Percentiles rank a stretch among this genome's conserved stretches.
phyloP scores from a whole-genome alignment of 2,797 vertebrate genomes.

The Phaenicophaeus curvirostris region DNA sequence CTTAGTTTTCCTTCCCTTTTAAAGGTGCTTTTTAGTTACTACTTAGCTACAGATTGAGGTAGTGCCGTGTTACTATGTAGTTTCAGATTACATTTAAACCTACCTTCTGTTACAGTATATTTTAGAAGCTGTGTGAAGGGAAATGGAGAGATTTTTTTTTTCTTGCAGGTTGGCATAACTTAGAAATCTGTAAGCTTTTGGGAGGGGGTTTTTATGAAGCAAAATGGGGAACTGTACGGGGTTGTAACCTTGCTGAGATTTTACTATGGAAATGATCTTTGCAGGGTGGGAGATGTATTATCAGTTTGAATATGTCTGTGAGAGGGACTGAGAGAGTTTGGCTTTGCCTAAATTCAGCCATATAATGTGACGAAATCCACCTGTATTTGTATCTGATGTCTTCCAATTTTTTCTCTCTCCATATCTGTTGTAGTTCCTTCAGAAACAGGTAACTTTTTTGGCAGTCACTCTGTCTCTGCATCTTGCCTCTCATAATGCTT shows the following conservation, averaged over 20 bases:
- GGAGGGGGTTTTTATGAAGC: background rate
- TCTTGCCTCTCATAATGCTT: slow-evolving; percentile 55
- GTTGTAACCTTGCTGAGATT: background rate
- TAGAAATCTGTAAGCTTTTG: background rate
- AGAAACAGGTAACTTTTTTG: slow-evolving; percentile 86
- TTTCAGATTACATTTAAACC: background rate
- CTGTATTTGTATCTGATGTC: slow-evolving; percentile 71
- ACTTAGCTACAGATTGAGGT: background rate
- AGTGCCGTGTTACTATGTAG: background rate
- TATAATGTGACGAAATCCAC: background rate
- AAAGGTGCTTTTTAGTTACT: background rate
- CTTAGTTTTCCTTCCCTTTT: background rate
- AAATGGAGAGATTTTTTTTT: background rate
- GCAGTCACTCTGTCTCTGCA: slow-evolving; percentile 54
- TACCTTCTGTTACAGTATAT: background rate
- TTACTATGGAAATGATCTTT: background rate
- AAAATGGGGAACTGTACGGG: background rate
- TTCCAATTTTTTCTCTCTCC: slow-evolving; percentile 76
- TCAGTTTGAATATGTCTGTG: background rate
- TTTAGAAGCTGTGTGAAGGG: background rate
- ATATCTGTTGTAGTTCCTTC: slow-evolving; percentile 85
- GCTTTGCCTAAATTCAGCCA: background rate
- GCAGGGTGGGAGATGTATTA: background rate
- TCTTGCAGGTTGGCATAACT: background rate
- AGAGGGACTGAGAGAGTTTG: background rate